These are phyloP conservation scores for Drosophila tani DNA, from an alignment of 1,140 invertebrate species.

Conservation along the genomic window DNA sequence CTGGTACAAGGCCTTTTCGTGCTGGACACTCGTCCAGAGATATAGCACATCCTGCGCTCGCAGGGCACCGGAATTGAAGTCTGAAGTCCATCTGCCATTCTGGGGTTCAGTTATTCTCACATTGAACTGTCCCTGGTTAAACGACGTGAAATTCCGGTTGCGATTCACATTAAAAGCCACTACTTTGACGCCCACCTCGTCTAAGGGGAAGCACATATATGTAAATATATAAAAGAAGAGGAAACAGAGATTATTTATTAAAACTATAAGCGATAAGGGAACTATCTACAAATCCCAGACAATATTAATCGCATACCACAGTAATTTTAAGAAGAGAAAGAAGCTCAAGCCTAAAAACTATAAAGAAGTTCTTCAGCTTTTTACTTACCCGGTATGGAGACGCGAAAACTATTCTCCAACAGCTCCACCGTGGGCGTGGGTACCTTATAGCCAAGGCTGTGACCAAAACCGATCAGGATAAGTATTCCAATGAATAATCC, in stretches of 20 bases:
- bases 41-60: constrained; percentile 61
- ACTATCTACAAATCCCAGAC: background rate
- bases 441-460: constrained; percentile 50
- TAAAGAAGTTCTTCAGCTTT: background rate
- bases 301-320: background rate
- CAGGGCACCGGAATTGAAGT: constrained; percentile 43
- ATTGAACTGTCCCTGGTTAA: constrained; percentile 65
- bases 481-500: constrained; percentile 28
- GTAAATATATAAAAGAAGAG: background rate
- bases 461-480: background rate
- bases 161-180: constrained; percentile 79
- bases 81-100: constrained; percentile 55
- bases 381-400: constrained; percentile 73
- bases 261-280: background rate
- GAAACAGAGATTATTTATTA: background rate
- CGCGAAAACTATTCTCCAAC: constrained; percentile 58
- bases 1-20: constrained; percentile 61
- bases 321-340: background rate
- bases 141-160: constrained; percentile 69
- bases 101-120: constrained; percentile 38
- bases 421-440: constrained; percentile 57
- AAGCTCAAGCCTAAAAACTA: background rate
- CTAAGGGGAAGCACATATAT: constrained; percentile 24
- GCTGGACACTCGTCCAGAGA: constrained; percentile 75
- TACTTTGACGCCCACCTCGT: constrained; percentile 65